Conservation (phyloP, 2,888 invertebrate genomes). For the Drosophila diplacantha region DNA sequence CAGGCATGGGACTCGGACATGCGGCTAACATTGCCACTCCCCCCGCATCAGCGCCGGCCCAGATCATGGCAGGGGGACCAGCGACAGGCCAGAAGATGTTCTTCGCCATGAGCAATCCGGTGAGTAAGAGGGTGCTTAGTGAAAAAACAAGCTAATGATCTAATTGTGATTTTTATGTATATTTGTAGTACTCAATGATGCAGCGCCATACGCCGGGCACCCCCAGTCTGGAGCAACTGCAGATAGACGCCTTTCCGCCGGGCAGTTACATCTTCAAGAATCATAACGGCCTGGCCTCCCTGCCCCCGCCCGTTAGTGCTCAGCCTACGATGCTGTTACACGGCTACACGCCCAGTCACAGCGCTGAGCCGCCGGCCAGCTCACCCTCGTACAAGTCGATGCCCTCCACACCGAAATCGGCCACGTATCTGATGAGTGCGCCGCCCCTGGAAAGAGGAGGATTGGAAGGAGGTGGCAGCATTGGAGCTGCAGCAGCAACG, state of each 20-base stretch:
- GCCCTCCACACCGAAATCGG: conserved; percentile 77
- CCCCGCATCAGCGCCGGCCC: conserved; percentile 67
- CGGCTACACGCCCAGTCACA: conserved; percentile 59
- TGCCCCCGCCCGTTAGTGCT: conserved; percentile 56
- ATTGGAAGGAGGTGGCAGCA: conserved; percentile 14
- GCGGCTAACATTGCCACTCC: conserved; percentile 64
- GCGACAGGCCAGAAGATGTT: conserved; percentile 67
- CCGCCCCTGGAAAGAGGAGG: conserved; percentile 49
- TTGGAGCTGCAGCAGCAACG: conserved; percentile 47
- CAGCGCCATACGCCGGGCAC: conserved; percentile 60
- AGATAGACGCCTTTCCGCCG: conserved; percentile 41
- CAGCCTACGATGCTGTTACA: conserved; percentile 66
- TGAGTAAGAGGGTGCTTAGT: conserved; percentile 41
- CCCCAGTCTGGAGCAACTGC: conserved; percentile 54
- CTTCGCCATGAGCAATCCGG: conserved; percentile 76
- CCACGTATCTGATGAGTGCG: conserved; percentile 62
- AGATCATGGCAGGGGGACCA: conserved; percentile 60
- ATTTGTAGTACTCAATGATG: conserved; percentile 58
- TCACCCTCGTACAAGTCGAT: conserved; percentile 76
- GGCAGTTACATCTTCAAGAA: conserved; percentile 73
- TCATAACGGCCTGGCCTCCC: conserved; percentile 63
- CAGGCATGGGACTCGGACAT: conserved; percentile 57
- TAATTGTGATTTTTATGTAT: background rate
- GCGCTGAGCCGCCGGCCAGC: conserved; percentile 59
- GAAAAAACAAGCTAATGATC: background rate